Evolutionary conservation across 2,113 vertebrate genomes (phyloP), one percentile per base, ranked within the genome.

Genomic region (Leucopternis melanops): DNA sequence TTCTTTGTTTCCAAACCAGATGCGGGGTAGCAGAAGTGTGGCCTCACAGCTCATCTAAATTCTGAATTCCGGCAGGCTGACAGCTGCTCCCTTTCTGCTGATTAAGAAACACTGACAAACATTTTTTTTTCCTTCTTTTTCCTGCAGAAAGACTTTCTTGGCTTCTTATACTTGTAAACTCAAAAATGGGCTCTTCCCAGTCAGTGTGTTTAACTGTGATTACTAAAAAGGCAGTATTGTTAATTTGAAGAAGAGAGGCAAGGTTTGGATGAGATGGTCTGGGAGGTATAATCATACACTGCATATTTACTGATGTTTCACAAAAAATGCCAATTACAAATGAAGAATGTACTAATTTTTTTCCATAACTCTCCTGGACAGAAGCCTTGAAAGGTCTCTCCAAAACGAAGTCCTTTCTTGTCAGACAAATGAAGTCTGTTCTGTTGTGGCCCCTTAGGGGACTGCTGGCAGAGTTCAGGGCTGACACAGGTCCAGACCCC

Each of bases 1-100:
- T 74, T 90, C 59, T 96, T 94, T 94, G 79, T 92, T 95, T 94
- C 66, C 80, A 84, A 79, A 89, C 83, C 80, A 91, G 96, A 86
- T 79, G 77, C 44, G 0, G 70, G 45, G 84, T 49, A 91, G 85
- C n/a, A 67, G 93, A 93, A 94, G n/a, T 40, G 75, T 73, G 55
- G 84, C 91, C 80, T 94, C 96, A 58, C 57, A 94, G 90, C 87
- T 92, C 58, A 77, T 93, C 80, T 81, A 94, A 95, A 94, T 85
- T 95, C 93, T 52, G 55, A 92, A 73, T 92, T 94, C 94, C 3
- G 3, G 58, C 75, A 77, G 86, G 81, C 90, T 94, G 73, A 62
- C 90, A 90, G 87, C 95, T 86, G 86, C 74, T 95, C 62, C 66
- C 80, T 95, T 95, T 83, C 95, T 94, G 78, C 77, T 75, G 63